Percentiles rank a stretch among this genome's conserved stretches.
phyloP scores from a whole-genome alignment of 1,140 invertebrate species.

The Drosophila malerkotliana region DNA sequence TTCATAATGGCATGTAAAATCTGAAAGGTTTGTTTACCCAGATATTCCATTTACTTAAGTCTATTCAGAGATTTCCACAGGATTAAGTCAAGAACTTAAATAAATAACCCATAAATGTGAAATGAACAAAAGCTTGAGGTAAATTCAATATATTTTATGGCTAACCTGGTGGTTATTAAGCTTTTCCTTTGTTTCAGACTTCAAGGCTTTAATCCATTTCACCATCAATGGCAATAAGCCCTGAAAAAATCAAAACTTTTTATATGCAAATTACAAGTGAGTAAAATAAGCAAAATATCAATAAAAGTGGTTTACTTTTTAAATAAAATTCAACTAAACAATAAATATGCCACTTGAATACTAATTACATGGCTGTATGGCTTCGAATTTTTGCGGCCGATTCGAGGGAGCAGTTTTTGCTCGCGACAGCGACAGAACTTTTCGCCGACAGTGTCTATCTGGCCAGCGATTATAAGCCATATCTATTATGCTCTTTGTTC shows the following conservation, averaged over 20 bases:
- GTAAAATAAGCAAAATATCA: background rate
- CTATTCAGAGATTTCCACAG: background rate
- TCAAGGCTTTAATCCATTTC: slow-evolving; percentile 1
- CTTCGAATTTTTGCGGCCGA: slow-evolving; percentile 12
- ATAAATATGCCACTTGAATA: slow-evolving; percentile 3
- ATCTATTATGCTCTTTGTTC: slow-evolving; percentile 68
- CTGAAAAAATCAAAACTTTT: background rate
- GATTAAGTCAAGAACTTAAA: slow-evolving; percentile 30
- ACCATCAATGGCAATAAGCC: slow-evolving; percentile 1
- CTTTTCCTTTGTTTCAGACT: background rate
- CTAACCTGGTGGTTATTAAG: slow-evolving; percentile 6
- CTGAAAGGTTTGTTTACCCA: slow-evolving; percentile 1
- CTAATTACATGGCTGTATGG: slow-evolving; percentile 15
- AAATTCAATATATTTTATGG: slow-evolving; percentile 14
- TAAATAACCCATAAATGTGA: slow-evolving; percentile 26
- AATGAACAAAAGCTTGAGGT: background rate
- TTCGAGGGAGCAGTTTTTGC: slow-evolving; percentile 29
- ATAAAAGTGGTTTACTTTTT: background rate
- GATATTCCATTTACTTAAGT: background rate
- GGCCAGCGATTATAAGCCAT: slow-evolving; percentile 53
- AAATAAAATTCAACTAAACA: slow-evolving; percentile 9
- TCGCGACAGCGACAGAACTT: slow-evolving; percentile 19
- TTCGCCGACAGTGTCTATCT: slow-evolving; percentile 53
- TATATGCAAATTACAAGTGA: slow-evolving; percentile 9
- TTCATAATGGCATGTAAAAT: slow-evolving; percentile 11